Conservation (phyloP, 2,888 invertebrate species). For the Myathropa florea region DNA sequence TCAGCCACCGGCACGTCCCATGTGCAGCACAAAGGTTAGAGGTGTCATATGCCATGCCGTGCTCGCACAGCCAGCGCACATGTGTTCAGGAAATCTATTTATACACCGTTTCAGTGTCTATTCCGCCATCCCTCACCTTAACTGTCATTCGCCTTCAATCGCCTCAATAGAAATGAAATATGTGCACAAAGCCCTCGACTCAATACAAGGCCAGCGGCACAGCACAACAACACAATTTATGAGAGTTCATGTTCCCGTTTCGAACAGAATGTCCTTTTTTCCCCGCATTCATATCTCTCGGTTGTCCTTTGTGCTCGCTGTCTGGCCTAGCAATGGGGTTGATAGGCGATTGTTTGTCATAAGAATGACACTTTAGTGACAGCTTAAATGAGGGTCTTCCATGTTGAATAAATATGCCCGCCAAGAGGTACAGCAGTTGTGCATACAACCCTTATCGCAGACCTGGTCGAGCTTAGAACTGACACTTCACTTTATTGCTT, state of each 20-base stretch:
- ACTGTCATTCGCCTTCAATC: background rate
- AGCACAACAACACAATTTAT: background rate
- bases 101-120: background rate
- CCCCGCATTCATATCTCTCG: background rate
- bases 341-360: constrained; percentile 48
- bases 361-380: constrained; percentile 49
- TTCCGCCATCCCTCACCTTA: background rate
- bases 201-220: constrained; percentile 2
- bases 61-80: background rate
- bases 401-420: constrained; percentile 15
- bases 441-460: constrained; percentile 15
- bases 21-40: background rate
- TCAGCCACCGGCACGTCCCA: background rate
- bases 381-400: constrained; percentile 40
- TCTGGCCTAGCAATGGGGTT: constrained; percentile 10
- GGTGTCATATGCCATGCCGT: background rate
- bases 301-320: constrained; percentile 26
- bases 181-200: background rate
- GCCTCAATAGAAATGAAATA: background rate
- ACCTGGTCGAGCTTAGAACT: constrained; percentile 2
- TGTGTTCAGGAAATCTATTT: background rate
- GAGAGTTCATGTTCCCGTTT: constrained; percentile 10
- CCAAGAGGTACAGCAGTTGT: background rate
- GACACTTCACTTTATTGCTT: constrained; percentile 1
- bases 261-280: background rate